Percentiles rank a stretch among this genome's conserved stretches.
Evolutionary conservation across 2,113 vertebrate genomes (phyloP).

Genomic region (Bubalus kerabau): DNA sequence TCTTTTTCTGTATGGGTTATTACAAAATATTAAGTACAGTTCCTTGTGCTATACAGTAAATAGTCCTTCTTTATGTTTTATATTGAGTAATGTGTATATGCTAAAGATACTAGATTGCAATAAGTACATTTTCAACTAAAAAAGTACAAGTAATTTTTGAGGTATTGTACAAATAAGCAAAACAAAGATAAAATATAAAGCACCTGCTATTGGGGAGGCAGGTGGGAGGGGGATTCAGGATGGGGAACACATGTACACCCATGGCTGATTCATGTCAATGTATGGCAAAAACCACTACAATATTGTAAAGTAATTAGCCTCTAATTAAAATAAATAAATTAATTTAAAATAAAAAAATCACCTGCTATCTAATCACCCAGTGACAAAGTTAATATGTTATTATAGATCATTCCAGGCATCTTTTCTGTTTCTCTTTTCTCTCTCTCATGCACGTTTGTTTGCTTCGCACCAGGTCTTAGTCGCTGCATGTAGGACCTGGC

Average conservation of each 20-base stretch:
- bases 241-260: neutral
- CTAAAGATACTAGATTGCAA: neutral
- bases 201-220: neutral
- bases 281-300: neutral
- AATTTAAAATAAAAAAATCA: neutral
- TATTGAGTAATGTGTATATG: neutral
- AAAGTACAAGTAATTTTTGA: neutral
- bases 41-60: neutral
- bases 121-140: conserved; percentile 13
- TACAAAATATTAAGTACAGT: neutral
- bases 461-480: neutral
- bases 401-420: neutral
- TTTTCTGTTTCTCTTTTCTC: neutral
- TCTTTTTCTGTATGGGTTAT: neutral
- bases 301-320: neutral
- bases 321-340: neutral
- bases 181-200: neutral
- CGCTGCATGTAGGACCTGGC: neutral
- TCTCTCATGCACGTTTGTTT: neutral
- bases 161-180: neutral
- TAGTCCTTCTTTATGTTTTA: neutral
- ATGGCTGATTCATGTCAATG: neutral
- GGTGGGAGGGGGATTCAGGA: neutral
- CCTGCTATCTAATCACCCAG: neutral
- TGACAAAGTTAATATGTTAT: neutral